Evolutionary conservation across 2,113 vertebrate species (phyloP).

Genomic region (Platichthys stellatus): DNA sequence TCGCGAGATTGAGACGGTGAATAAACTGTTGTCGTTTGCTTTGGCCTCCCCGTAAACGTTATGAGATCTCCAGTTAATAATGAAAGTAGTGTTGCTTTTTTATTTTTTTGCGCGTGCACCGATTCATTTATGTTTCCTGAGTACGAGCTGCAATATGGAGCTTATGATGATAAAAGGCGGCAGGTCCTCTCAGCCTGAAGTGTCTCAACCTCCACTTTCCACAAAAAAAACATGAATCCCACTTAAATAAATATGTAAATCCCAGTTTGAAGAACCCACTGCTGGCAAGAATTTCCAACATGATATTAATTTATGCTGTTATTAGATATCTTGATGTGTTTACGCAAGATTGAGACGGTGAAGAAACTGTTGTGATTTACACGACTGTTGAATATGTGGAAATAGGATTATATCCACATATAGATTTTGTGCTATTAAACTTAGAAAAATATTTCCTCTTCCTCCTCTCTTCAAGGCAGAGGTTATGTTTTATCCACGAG

Average conservation of each 20-base stretch:
- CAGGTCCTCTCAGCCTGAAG: constrained; percentile 31
- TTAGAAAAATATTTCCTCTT: not conserved
- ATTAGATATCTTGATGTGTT: constrained; percentile 2
- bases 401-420: constrained; percentile 5
- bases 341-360: too few relatives aligned
- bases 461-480: constrained; percentile 8
- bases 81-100: constrained; percentile 6
- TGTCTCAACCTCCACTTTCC: constrained; percentile 30
- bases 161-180: constrained; percentile 40
- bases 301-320: constrained; percentile 7
- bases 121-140: constrained; percentile 21
- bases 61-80: constrained; percentile 38
- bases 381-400: too few relatives aligned
- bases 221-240: not conserved
- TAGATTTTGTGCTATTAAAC: constrained; percentile 16
- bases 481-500: too few relatives aligned
- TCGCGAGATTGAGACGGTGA: too few relatives aligned
- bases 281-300: too few relatives aligned
- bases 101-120: constrained; percentile 29
- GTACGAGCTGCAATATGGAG: too few relatives aligned
- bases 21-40: constrained; percentile 20
- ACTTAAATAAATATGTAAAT: too few relatives aligned
- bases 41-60: constrained; percentile 56
- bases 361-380: too few relatives aligned
- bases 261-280: too few relatives aligned